These are phyloP conservation scores for Agriopis leucophaearia DNA, from an alignment of 2,888 invertebrate genomes.

Conservation along the genomic window DNA sequence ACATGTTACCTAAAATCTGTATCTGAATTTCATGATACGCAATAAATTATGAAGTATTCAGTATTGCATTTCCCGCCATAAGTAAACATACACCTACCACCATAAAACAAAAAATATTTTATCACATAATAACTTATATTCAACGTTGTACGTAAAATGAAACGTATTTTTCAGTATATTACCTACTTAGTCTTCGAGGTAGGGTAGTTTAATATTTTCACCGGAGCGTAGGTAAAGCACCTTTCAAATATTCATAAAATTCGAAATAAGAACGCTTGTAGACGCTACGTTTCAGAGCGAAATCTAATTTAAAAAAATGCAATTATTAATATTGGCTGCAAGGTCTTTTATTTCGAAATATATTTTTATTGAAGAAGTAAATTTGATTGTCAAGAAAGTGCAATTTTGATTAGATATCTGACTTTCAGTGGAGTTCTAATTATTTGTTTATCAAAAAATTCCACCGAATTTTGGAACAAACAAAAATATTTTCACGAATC, in stretches of 20 bases:
- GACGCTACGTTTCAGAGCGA: neutral
- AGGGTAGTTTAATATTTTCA: conserved; percentile 16
- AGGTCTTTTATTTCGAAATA: too few species aligned
- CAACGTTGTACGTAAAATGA: too few species aligned
- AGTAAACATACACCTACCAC: too few species aligned
- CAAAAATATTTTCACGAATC: conserved; percentile 5
- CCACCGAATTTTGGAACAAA: neutral
- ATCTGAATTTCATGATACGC: too few species aligned
- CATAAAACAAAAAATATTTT: too few species aligned
- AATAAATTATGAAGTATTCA: too few species aligned
- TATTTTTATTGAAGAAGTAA: too few species aligned
- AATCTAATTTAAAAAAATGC: conserved; percentile 13
- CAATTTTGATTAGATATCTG: too few species aligned
- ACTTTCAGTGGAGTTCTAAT: neutral
- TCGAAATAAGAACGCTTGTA: conserved; percentile 13
- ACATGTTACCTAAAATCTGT: too few species aligned
- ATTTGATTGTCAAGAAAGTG: too few species aligned
- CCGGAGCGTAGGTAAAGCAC: neutral
- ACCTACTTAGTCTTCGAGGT: neutral
- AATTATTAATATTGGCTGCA: neutral
- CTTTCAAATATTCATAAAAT: conserved; percentile 17
- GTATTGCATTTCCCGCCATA: too few species aligned
- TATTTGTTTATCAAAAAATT: neutral
- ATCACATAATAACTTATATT: too few species aligned
- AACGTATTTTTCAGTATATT: conserved; percentile 3